Evolutionary conservation across 2,113 vertebrate genomes (phyloP).

Genomic region (Embiotoca jacksoni): DNA sequence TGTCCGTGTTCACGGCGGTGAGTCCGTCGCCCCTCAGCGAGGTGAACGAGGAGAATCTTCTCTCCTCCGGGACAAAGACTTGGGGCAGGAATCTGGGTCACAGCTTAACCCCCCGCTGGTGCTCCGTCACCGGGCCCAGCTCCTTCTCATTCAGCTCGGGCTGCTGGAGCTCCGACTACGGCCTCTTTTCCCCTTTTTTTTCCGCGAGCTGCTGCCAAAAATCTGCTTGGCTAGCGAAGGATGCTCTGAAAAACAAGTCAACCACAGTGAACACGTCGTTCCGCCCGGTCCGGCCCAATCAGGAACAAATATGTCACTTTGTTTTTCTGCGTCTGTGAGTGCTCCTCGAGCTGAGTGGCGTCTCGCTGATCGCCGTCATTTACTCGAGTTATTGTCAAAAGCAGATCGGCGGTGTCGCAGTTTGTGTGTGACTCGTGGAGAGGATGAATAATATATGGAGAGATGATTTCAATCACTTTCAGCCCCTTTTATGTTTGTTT

Average conservation of each 20-base stretch:
- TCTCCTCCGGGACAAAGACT: slow-evolving; percentile 65
- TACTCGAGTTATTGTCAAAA: neutral
- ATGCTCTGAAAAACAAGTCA: slow-evolving; percentile 34
- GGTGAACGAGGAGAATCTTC: slow-evolving; percentile 55
- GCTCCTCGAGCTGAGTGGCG: neutral
- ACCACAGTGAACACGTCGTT: slow-evolving; percentile 21
- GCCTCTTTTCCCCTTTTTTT: slow-evolving; percentile 14
- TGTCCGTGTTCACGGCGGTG: neutral
- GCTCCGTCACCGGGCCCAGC: slow-evolving; percentile 29
- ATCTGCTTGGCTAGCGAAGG: slow-evolving; percentile 25
- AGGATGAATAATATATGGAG: neutral
- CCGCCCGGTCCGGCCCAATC: slow-evolving; percentile 38
- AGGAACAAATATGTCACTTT: slow-evolving; percentile 54
- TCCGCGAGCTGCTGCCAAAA: slow-evolving; percentile 41
- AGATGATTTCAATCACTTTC: no score
- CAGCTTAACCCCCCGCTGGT: slow-evolving; percentile 70
- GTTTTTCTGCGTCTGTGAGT: neutral
- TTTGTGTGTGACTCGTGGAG: neutral
- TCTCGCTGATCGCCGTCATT: neutral
- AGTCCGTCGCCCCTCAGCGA: slow-evolving; percentile 5
- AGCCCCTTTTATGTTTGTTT: neutral
- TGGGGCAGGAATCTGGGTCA: slow-evolving; percentile 70
- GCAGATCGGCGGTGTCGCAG: neutral
- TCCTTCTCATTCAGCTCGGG: slow-evolving; percentile 65
- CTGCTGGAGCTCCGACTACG: slow-evolving; percentile 23